phyloP scores from a whole-genome alignment of 2,888 invertebrate species.

The Ophioninae sp. region DNA sequence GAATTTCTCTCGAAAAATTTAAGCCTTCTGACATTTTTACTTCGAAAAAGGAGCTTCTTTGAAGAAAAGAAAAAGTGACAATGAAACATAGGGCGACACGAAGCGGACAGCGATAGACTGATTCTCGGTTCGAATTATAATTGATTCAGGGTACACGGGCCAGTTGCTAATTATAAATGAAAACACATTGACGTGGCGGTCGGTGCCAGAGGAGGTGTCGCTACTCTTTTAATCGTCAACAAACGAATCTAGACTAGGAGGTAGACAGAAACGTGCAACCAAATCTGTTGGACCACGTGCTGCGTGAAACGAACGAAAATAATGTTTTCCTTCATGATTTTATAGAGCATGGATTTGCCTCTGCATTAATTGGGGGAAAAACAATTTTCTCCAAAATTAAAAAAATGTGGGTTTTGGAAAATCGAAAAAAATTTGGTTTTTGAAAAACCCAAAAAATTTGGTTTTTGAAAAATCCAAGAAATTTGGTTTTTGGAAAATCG shows the following conservation, averaged over 20 bases:
- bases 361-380: too few relatives aligned
- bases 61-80: not conserved
- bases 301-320: not conserved
- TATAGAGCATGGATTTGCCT: not conserved
- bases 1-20: too few relatives aligned
- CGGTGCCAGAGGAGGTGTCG: conserved; percentile 50
- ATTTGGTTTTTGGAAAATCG: too few relatives aligned
- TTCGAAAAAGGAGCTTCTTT: too few relatives aligned
- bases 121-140: conserved; percentile 38
- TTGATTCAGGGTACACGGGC: conserved; percentile 37
- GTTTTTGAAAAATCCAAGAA: too few relatives aligned
- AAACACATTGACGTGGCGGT: conserved; percentile 57
- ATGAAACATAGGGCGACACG: not conserved
- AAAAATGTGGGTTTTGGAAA: too few relatives aligned
- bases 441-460: too few relatives aligned
- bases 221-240: conserved; percentile 28
- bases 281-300: conserved; percentile 7
- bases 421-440: too few relatives aligned
- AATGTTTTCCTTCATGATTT: conserved; percentile 14
- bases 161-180: conserved; percentile 59
- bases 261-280: conserved; percentile 23
- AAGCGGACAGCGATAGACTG: conserved; percentile 16
- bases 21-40: too few relatives aligned
- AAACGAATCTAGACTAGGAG: conserved; percentile 17
- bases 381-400: too few relatives aligned